phyloP scores from a whole-genome alignment of 1,140 invertebrate genomes.

The Pseudomyrmex cubaensis region DNA sequence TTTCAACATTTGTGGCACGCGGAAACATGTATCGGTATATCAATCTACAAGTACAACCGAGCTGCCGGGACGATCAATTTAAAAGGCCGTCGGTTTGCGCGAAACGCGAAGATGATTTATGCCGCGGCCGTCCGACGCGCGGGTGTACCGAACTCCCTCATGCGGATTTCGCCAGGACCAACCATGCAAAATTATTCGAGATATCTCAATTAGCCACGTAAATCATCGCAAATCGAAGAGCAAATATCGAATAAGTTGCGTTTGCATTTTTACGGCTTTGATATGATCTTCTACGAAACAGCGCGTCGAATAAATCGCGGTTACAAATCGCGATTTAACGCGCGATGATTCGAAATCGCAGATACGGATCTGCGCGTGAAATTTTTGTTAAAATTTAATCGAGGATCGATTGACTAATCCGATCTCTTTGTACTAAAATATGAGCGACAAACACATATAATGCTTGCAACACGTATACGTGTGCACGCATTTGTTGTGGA shows the following conservation, averaged over 20 bases:
- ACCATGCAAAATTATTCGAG: conserved; percentile 22
- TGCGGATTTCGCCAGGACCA: conserved; percentile 51
- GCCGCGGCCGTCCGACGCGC: conserved; percentile 40
- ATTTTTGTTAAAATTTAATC: neutral
- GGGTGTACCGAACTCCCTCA: conserved; percentile 62
- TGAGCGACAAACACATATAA: neutral
- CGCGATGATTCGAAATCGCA: too few relatives aligned
- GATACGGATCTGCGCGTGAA: too few relatives aligned
- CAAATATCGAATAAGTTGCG: conserved; percentile 65
- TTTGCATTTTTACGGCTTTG: conserved; percentile 8
- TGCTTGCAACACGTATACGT: too few relatives aligned
- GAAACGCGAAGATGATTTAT: conserved; percentile 76
- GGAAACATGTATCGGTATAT: conserved; percentile 47
- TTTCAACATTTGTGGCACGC: conserved; percentile 45
- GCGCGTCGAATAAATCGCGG: neutral
- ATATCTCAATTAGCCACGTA: conserved; percentile 57
- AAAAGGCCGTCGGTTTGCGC: conserved; percentile 68
- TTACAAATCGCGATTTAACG: neutral
- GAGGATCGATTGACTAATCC: neutral
- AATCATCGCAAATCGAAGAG: conserved; percentile 55
- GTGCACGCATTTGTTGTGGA: neutral
- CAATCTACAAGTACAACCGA: conserved; percentile 58
- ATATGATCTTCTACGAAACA: conserved; percentile 41
- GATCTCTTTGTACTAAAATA: neutral
- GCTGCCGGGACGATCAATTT: conserved; percentile 73